phyloP scores from a whole-genome alignment of 92 coral and sea anemone species.

The Phymanthus crucifer region DNA sequence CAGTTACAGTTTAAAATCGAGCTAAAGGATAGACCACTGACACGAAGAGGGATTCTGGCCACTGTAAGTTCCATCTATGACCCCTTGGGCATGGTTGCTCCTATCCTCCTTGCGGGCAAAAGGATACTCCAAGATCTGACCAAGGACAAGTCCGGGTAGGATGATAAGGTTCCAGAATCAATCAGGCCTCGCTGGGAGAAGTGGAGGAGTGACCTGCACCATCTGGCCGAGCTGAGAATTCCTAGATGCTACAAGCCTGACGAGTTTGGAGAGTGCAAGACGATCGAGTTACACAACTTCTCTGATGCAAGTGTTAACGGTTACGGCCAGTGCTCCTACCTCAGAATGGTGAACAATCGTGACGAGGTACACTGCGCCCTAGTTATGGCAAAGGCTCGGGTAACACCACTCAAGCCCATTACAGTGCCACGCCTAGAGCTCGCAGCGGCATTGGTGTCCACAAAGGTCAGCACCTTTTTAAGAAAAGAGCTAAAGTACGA shows the following conservation, averaged over 20 bases:
- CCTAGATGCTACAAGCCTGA: conserved; percentile 52
- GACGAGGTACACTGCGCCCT: conserved; percentile 41
- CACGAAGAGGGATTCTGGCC: conserved; percentile 52
- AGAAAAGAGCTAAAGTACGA: conserved; percentile 16
- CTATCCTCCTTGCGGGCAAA: conserved; percentile 42
- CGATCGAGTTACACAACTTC: conserved; percentile 41
- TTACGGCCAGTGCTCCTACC: conserved; percentile 50
- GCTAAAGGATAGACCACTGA: conserved; percentile 39
- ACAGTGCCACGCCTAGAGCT: conserved; percentile 48
- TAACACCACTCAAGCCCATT: conserved; percentile 42
- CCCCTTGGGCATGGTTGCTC: conserved; percentile 53
- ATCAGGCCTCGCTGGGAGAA: conserved; percentile 34
- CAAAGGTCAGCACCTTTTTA: conserved; percentile 31
- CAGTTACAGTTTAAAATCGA: conserved; percentile 30
- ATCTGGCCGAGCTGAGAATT: conserved; percentile 17
- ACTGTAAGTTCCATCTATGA: conserved; percentile 46
- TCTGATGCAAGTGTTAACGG: conserved; percentile 55
- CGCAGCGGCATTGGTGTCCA: conserved; percentile 42
- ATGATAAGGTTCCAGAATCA: conserved; percentile 36
- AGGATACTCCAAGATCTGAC: conserved; percentile 39
- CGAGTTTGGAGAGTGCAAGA: conserved; percentile 26
- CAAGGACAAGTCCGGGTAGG: conserved; percentile 28
- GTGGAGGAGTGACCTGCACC: conserved; percentile 33
- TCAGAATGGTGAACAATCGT: conserved; percentile 25
- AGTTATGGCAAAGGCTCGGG: conserved; percentile 54